These are phyloP conservation scores for Steinernema khuongi DNA, from an alignment of 1,140 invertebrate genomes.

Conservation along the genomic window DNA sequence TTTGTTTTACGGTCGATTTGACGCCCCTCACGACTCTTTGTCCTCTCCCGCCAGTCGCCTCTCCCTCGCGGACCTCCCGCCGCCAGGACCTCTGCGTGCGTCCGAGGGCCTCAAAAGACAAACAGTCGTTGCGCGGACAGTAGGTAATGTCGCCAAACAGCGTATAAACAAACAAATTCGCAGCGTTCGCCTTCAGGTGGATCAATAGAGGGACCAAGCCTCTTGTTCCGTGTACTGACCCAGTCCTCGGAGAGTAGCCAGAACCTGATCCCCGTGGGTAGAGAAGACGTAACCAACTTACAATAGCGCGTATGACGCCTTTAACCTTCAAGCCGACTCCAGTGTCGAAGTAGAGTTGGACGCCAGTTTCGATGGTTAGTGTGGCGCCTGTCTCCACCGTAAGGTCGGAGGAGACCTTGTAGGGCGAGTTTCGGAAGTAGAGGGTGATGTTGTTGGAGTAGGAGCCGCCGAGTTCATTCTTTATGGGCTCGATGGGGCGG, in stretches of 20 bases:
- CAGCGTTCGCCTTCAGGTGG: constrained; percentile 11
- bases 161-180: neutral
- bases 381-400: constrained; percentile 41
- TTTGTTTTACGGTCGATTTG: constrained; percentile 7
- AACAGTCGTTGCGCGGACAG: constrained; percentile 12
- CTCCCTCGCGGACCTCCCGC: neutral
- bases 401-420: constrained; percentile 44
- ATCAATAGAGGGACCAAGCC: neutral
- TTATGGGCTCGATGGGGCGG: constrained; percentile 47
- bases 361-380: constrained; percentile 55
- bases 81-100: neutral
- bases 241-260: neutral
- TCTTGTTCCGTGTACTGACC: constrained; percentile 13
- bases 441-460: constrained; percentile 55
- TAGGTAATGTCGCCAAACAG: constrained; percentile 9
- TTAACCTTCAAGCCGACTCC: constrained; percentile 55
- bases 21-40: neutral
- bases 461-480: constrained; percentile 50
- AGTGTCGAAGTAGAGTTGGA: constrained; percentile 58
- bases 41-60: neutral
- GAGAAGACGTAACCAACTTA: constrained; percentile 44
- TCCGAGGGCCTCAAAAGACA: neutral
- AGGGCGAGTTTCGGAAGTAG: constrained; percentile 56
- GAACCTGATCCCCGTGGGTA: neutral
- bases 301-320: constrained; percentile 49